Conservation (phyloP, 2,888 invertebrate genomes). For the Cerceris rybyensis region DNA sequence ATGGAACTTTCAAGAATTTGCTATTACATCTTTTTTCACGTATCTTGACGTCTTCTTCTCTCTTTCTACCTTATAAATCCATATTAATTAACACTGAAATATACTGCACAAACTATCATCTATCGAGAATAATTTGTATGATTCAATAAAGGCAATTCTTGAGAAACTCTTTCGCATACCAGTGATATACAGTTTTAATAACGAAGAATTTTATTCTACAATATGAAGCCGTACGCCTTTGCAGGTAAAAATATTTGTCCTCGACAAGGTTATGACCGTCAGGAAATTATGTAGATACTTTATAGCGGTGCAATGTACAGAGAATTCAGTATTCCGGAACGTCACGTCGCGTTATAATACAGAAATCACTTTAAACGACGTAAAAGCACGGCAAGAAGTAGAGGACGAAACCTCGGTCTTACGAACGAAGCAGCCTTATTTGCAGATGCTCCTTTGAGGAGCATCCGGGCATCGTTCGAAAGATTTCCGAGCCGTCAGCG, state of each 20-base stretch:
- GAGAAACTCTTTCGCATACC: not conserved
- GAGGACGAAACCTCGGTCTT: slow-evolving; percentile 28
- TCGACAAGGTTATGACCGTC: slow-evolving; percentile 38
- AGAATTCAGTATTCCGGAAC: slow-evolving; percentile 42
- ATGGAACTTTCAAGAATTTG: too few species aligned
- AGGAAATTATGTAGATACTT: slow-evolving; percentile 51
- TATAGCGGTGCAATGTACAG: slow-evolving; percentile 38
- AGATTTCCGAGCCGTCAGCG: slow-evolving; percentile 22
- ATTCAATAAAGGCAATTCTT: slow-evolving; percentile 5
- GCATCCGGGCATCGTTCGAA: slow-evolving; percentile 34
- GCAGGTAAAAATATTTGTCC: slow-evolving; percentile 53
- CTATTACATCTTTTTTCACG: too few species aligned
- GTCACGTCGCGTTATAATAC: slow-evolving; percentile 47
- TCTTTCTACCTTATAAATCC: too few species aligned
- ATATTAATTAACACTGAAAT: not conserved
- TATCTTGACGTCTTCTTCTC: too few species aligned
- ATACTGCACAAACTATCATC: not conserved
- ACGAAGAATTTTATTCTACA: slow-evolving; percentile 19
- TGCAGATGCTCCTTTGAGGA: slow-evolving; percentile 43
- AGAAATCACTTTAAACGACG: slow-evolving; percentile 52
- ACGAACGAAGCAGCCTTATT: slow-evolving; percentile 42
- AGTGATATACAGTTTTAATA: slow-evolving; percentile 50
- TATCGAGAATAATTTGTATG: not conserved
- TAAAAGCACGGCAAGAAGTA: slow-evolving; percentile 34
- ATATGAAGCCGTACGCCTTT: slow-evolving; percentile 19